A percentile compares a stretch with the other conserved stretches of the same genome.
These are phyloP conservation scores for Drosophila yooni DNA, from an alignment of 2,888 invertebrate genomes.

Conservation along the genomic window DNA sequence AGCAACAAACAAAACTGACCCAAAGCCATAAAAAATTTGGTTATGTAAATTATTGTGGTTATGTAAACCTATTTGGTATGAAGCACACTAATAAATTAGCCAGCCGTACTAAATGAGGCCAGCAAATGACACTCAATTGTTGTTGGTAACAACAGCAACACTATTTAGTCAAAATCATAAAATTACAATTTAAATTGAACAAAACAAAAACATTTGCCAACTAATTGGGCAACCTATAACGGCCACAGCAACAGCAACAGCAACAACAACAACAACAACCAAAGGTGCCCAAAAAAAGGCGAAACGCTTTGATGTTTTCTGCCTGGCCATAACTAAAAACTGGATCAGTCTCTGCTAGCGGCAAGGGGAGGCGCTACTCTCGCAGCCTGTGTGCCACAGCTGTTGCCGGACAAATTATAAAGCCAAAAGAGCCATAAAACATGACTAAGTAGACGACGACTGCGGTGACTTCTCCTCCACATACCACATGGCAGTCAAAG, in stretches of 20 bases:
- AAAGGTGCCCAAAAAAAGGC: constrained; percentile 50
- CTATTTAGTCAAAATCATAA: constrained; percentile 59
- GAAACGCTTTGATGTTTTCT: constrained; percentile 63
- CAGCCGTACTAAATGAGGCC: constrained; percentile 27
- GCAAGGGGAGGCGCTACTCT: neutral
- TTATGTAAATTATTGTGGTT: neutral
- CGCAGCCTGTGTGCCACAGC: constrained; percentile 44
- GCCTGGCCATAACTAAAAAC: constrained; percentile 53
- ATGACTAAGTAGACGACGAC: constrained; percentile 55
- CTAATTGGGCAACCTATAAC: constrained; percentile 69
- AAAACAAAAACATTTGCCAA: constrained; percentile 61
- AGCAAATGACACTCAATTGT: constrained; percentile 32
- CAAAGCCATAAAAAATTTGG: neutral
- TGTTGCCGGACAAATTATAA: constrained; percentile 64
- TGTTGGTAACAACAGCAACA: constrained; percentile 22
- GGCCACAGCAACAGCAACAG: neutral
- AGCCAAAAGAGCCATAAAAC: constrained; percentile 66
- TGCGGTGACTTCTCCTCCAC: constrained; percentile 35
- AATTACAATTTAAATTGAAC: constrained; percentile 69
- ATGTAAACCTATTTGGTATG: constrained; percentile 37
- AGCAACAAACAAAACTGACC: neutral
- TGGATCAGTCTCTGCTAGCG: constrained; percentile 34
- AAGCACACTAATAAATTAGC: constrained; percentile 50
- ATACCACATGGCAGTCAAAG: neutral
- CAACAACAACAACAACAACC: constrained; percentile 7